phyloP scores from a whole-genome alignment of 2,113 vertebrate species.

The Calidris pugnax region DNA sequence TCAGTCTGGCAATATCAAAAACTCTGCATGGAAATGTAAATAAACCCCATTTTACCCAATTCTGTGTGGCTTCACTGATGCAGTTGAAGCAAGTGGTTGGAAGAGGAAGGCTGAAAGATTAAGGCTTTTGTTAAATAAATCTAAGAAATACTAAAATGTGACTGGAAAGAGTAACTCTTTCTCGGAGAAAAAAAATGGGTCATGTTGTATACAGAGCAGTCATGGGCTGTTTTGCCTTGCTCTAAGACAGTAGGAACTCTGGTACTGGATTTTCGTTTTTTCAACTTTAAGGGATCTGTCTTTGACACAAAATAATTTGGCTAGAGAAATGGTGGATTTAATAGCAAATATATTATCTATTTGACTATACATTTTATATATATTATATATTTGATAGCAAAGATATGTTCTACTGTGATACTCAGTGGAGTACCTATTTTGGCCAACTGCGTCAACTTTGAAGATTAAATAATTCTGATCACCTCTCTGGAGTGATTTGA shows the following conservation, averaged over 20 bases:
- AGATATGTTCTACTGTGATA: background rate
- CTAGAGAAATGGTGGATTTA: background rate
- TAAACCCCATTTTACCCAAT: accelerated
- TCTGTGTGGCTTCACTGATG: background rate
- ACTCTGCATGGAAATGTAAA: background rate
- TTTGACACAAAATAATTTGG: background rate
- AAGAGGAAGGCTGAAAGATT: background rate
- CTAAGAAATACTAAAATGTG: background rate
- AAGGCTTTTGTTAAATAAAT: background rate
- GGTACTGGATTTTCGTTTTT: background rate
- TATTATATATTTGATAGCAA: background rate
- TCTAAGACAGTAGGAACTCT: background rate
- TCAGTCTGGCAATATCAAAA: background rate
- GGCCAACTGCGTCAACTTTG: background rate
- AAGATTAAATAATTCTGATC: constrained; percentile 6
- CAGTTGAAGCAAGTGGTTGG: background rate
- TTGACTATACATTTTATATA: too few species aligned
- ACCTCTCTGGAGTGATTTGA: background rate
- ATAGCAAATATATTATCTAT: background rate
- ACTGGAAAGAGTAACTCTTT: background rate
- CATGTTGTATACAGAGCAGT: background rate
- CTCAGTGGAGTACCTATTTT: background rate
- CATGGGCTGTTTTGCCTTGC: background rate
- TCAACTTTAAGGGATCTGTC: background rate
- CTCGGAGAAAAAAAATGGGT: background rate